Evolutionary conservation across 2,797 vertebrate genomes (phyloP), one percentile per base, ranked within the genome.

Genomic region (Astyanax mexicanus): DNA sequence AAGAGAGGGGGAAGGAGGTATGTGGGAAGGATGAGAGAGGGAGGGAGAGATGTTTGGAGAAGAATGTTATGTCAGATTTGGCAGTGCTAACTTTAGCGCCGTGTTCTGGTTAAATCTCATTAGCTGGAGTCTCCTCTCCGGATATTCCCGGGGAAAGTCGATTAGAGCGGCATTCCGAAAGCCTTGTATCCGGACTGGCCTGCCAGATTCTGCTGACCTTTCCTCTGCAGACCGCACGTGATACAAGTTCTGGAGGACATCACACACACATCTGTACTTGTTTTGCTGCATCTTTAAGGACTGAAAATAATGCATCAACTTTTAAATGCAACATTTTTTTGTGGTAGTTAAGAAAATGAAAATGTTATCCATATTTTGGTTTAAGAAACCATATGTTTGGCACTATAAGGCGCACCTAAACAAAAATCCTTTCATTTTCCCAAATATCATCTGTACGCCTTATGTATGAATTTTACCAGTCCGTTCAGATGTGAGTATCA

Each of bases 71-170:
- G 10, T 44, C 52, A 49, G 42, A 27, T 42, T 66, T 52, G 52
- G 32, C 40, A 27, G 40, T 8, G 42, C 62, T 69, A 72, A 68
- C 54, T 73, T 72, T 69, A 73, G 65, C 61, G 11, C 21, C 40
- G 27, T 69, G 13, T 61, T 66, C 21, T 19, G 12, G 21, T 62
- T 62, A 32, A 27, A 62, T 32, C 47, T 23, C 12, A 37, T 54
- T 51, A 67, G 35, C 19, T 15, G 27, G 49, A 40, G 7, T 49
- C 6, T 49, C 45, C 45, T 19, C n/a, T 49, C 6, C 17, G 45
- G 45, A 49, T 49, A 49, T 49, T 49, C 45, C 45, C n/a, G n/a
- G 45, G 37, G 12, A 52, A 25, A 42, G 13, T 51, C 0, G 1
- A 69, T 69, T 38, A 54, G 12, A 69, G 32, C 1, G 23, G 32